Conservation (phyloP, 1,140 invertebrate genomes). For the Cyrtorhinus lividipennis region DNA sequence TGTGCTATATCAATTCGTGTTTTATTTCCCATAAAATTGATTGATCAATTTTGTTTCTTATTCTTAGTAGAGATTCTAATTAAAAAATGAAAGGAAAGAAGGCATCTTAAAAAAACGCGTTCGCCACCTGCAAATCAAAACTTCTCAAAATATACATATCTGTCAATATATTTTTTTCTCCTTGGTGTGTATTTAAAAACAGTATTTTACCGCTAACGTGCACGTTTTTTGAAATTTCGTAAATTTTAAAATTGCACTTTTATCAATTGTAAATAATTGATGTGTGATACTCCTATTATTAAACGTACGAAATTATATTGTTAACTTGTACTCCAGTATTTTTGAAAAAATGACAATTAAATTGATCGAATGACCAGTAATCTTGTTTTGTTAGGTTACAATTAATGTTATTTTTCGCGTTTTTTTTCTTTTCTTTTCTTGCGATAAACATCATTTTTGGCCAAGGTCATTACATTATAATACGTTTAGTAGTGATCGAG, state of each 20-base stretch:
- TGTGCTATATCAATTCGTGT: neutral
- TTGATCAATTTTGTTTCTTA: neutral
- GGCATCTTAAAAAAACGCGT: neutral
- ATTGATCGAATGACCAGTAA: neutral
- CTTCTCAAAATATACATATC: neutral
- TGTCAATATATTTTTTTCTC: neutral
- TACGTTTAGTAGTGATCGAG: no score
- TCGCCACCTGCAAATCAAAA: neutral
- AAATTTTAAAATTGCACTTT: neutral
- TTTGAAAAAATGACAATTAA: neutral
- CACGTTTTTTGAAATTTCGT: neutral
- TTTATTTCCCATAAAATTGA: neutral
- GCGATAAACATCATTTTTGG: neutral
- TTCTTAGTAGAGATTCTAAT: neutral
- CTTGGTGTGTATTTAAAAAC: neutral
- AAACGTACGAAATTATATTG: neutral
- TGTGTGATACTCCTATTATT: neutral
- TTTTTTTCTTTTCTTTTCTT: no score
- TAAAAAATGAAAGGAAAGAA: neutral
- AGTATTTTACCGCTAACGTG: neutral
- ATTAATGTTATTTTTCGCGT: no score
- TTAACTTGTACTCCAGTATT: neutral
- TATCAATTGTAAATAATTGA: neutral
- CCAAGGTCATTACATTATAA: neutral
- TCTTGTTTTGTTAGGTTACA: neutral